A percentile compares a stretch with the other conserved stretches of the same genome.
These are phyloP conservation scores for Echeneis naucrates DNA, from an alignment of 2,797 vertebrate genomes.

Conservation along the genomic window DNA sequence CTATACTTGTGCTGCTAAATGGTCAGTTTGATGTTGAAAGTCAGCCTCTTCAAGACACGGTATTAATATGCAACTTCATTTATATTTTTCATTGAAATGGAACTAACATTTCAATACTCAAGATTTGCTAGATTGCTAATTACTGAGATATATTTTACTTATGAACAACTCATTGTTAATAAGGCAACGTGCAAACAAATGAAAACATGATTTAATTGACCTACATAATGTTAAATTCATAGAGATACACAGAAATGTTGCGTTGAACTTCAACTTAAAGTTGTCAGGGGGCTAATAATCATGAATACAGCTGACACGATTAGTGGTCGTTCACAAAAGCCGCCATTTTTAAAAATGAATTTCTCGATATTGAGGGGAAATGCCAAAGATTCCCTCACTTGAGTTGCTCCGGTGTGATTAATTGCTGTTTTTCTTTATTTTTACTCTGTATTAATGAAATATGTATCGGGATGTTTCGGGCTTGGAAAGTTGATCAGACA, in stretches of 20 bases:
- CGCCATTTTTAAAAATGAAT: neutral
- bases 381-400: neutral
- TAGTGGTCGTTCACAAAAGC: neutral
- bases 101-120: conserved; percentile 5
- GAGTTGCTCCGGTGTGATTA: neutral
- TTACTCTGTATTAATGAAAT: neutral
- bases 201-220: conserved; percentile 25
- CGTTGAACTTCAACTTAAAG: neutral
- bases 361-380: neutral
- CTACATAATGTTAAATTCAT: neutral
- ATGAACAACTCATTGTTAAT: conserved; percentile 35
- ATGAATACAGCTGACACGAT: too few species aligned
- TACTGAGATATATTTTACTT: neutral
- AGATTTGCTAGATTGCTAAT: conserved; percentile 2
- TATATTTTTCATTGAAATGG: neutral
- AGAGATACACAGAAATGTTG: neutral
- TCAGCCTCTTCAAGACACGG: neutral
- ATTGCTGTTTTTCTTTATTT: neutral
- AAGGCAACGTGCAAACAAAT: conserved; percentile 27
- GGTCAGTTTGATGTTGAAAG: conserved; percentile 26
- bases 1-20: conserved; percentile 62
- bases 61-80: neutral
- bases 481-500: neutral
- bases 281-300: too few species aligned
- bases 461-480: neutral